Evolutionary conservation across 2,113 vertebrate genomes (phyloP), one percentile per base, ranked within the genome.

Genomic region (Solea solea): DNA sequence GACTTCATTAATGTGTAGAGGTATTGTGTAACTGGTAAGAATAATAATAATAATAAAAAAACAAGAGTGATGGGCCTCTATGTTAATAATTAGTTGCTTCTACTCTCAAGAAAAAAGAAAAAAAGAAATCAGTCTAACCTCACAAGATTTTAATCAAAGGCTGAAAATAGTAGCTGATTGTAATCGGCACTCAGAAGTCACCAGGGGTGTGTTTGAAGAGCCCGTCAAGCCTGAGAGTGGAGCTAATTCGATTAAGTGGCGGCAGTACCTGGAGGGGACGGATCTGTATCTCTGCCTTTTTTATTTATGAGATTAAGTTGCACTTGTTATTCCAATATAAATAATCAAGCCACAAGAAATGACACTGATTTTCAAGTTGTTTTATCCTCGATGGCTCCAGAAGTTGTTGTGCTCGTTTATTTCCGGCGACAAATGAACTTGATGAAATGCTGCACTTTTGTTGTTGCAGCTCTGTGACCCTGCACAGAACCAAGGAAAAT

Each of bases 201-300:
- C 88, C 89, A 84, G 89, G 90, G 91, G 91, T 4, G 34, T 92
- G 91, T 92, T 93, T 90, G 91, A 92, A 93, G 91, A 94, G 90
- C 86, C 80, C 88, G 85, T 86, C 86, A 90, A 90, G 93, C 85
- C 78, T 85, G 82, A 87, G 83, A 92, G 89, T 89, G 88, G 89
- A 87, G 91, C 91, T 93, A 94, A 94, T 93, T 91, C 87, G 88
- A 94, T 93, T 94, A 94, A 93, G 90, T 86, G 89, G 83, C 76
- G 78, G 83, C 90, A 72, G 82, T 91, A 94, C 92, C 91, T 93
- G 90, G 91, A 92, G 90, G 92, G 93, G 90, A 90, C 81, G 82
- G 89, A 91, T 92, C 87, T 73, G 80, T 88, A 91, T 93, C 90
- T 84, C 76, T 88, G 74, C 80, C 88, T 93, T 90, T 90, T 90